These are phyloP conservation scores for Drosophila carrolli DNA, from an alignment of 1,140 invertebrate species.

Conservation along the genomic window DNA sequence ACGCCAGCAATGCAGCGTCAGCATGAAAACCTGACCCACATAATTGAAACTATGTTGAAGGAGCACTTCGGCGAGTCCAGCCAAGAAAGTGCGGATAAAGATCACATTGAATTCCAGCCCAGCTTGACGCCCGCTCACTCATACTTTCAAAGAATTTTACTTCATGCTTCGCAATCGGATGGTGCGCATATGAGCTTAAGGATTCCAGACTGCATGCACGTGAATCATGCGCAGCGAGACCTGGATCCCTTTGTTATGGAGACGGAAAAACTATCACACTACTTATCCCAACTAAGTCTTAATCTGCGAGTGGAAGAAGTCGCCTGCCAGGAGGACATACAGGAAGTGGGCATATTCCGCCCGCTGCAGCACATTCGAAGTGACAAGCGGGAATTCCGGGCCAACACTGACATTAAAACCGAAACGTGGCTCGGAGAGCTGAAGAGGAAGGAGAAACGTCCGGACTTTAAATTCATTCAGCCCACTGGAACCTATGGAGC, in stretches of 20 bases:
- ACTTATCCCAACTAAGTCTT: constrained; percentile 20
- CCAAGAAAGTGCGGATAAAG: constrained; percentile 11
- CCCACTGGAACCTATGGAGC: constrained; percentile 34
- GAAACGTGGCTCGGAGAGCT: constrained; percentile 48
- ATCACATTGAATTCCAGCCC: constrained; percentile 67
- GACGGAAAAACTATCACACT: constrained; percentile 28
- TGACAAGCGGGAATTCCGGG: constrained; percentile 26
- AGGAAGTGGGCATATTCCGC: constrained; percentile 57
- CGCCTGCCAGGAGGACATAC: constrained; percentile 34
- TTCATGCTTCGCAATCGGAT: constrained; percentile 31
- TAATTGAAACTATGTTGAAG: constrained; percentile 56
- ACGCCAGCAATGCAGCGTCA: constrained; percentile 47
- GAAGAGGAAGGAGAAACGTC: constrained; percentile 29
- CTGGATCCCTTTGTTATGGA: constrained; percentile 61
- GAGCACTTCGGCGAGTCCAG: constrained; percentile 51
- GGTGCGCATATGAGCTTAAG: constrained; percentile 17
- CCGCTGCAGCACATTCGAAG: not conserved
- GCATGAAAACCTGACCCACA: constrained; percentile 51
- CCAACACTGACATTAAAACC: constrained; percentile 52
- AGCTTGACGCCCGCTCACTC: constrained; percentile 67
- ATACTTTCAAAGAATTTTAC: constrained; percentile 70
- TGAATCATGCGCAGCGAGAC: constrained; percentile 62
- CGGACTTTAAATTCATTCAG: constrained; percentile 38
- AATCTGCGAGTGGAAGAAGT: constrained; percentile 44
- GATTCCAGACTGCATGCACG: constrained; percentile 66